These are phyloP conservation scores for Cabera pusaria DNA, from an alignment of 2,888 invertebrate genomes.

Conservation along the genomic window DNA sequence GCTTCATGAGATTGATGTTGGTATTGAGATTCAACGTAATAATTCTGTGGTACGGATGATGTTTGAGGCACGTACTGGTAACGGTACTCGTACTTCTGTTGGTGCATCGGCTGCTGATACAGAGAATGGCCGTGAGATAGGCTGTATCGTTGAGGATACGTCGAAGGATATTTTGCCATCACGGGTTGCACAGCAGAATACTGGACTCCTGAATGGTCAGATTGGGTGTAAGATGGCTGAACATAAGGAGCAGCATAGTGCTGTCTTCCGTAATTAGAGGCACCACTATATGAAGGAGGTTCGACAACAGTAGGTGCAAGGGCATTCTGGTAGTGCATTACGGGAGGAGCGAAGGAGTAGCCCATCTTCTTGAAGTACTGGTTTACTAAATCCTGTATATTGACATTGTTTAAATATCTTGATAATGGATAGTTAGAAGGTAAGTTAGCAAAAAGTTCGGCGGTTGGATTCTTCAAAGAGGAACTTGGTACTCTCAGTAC, in stretches of 20 bases:
- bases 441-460: constrained; percentile 80
- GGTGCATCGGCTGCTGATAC: constrained; percentile 55
- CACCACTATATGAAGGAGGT: constrained; percentile 30
- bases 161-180: constrained; percentile 71
- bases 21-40: constrained; percentile 59
- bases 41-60: constrained; percentile 47
- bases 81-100: constrained; percentile 62
- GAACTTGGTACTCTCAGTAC: constrained; percentile 83
- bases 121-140: constrained; percentile 52
- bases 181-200: constrained; percentile 77
- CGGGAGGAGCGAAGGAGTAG: constrained; percentile 64
- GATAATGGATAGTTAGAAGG: constrained; percentile 81
- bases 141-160: constrained; percentile 55
- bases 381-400: constrained; percentile 80
- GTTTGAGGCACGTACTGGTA: constrained; percentile 61
- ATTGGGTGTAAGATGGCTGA: constrained; percentile 68
- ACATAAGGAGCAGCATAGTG: constrained; percentile 68
- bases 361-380: constrained; percentile 78
- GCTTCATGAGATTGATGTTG: constrained; percentile 47
- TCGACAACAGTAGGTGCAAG: constrained; percentile 39
- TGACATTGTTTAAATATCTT: constrained; percentile 78
- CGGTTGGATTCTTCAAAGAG: constrained; percentile 76
- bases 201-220: constrained; percentile 71
- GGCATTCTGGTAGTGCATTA: constrained; percentile 58
- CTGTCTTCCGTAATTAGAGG: constrained; percentile 50